Evolutionary conservation across 2,113 vertebrate species (phyloP), one percentile per base, ranked within the genome.

Genomic region (Scartelaos histophorus): DNA sequence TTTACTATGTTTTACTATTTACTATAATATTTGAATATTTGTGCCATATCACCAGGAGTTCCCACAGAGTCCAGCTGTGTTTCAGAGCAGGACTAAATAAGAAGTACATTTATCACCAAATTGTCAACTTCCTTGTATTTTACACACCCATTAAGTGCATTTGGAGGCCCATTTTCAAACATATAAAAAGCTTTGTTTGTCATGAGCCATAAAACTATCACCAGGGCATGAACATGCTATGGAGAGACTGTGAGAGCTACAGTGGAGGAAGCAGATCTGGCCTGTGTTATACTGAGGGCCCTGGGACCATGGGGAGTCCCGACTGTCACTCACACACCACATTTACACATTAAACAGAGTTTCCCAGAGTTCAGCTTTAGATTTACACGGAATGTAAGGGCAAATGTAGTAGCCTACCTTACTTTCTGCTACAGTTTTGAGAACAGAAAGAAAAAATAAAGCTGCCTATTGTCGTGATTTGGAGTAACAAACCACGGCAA

Each of bases 51-150:
- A 35, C 25, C 60, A 19, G 19, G n/a, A 70, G 38, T 71, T 78
- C 82, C 66, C 74, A 70, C 47, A 7, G 13, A 45, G 16, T 45
- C 67, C 13, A 43, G 65, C 24, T 68, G 45, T 16, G 73, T 68
- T 66, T 29, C 24, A 68, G 65, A 47, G 21, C 22, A 57, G 38
- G 10, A 21, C 34, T 11, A 34, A 43, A 15, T 45, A 34, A 72
- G 61, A 72, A 79, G 66, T 29, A 38, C 17, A 24, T 47, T 71
- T 67, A 69, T 80, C 56, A 19, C 56, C 56, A 62, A 85, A 76
- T 11, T 71, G 74, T 83, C 72, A 71, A 67, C 70, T 90, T 89
- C 85, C 87, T 76, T 72, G 75, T 60, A 83, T 85, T 91, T 86
- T 81, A 70, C 54, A 67, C 69, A 53, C 3, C 21, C 79, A 69